Evolutionary conservation across 2,113 vertebrate species (phyloP).

Genomic region (Emydocephalus ijimae): DNA sequence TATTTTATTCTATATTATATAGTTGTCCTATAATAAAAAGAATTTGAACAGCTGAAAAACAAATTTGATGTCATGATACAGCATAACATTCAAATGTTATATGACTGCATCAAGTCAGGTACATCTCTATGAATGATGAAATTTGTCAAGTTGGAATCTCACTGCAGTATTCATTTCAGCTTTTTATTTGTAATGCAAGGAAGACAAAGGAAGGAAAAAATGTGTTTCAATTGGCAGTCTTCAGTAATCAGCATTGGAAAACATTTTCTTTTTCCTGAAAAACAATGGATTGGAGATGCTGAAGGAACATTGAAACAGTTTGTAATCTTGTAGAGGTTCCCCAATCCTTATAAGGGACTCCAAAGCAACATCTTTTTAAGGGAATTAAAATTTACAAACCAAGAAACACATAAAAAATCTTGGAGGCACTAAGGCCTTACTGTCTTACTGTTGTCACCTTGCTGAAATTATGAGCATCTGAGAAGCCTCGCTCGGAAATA

Average conservation of each 20-base stretch:
- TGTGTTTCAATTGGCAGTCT: conserved; percentile 45
- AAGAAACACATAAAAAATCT: background rate
- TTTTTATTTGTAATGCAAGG: background rate
- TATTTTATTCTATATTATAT: background rate
- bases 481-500: background rate
- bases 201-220: conserved; percentile 8
- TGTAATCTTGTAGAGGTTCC: background rate
- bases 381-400: background rate
- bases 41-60: background rate
- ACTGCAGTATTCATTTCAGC: background rate
- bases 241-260: conserved; percentile 21
- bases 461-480: background rate
- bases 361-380: background rate
- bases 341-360: background rate
- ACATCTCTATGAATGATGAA: background rate
- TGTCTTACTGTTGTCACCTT: background rate
- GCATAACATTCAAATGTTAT: background rate
- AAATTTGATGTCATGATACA: background rate
- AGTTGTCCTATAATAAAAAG: background rate
- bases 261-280: background rate
- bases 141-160: conserved; percentile 5
- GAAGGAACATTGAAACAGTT: background rate
- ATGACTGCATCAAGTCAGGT: background rate
- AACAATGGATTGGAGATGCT: background rate
- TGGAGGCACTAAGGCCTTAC: background rate